Base-by-base conservation (phyloP, 2,888 invertebrate genomes). In the Xestia ashworthii region DNA sequence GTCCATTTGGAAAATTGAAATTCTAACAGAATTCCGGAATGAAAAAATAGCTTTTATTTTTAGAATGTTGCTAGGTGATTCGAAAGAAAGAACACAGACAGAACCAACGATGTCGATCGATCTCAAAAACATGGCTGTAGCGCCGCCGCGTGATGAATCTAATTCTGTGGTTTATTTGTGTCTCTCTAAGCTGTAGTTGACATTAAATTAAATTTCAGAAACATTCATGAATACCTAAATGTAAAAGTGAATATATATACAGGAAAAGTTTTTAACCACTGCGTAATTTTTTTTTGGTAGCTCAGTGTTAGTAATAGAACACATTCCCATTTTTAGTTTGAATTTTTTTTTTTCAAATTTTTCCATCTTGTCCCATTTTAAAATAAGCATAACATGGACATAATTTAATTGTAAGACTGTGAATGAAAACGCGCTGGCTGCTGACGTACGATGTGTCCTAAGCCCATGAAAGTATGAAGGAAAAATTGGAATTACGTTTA, bases 1-100 rank as follows among this genome's bases (percentile, higher is more conserved):
- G 85, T 85, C 90, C 89, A 92, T 92, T 91, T 90, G 84, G 87
- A 85, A 90, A 90, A 92, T 92, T 90, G 90, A 89, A 91, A 91
- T 87, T 88, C 84, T 82, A 84, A 72, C 71, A 69, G 84, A 89
- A 89, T 88, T 79, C 41, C 22, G 44, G 12, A 48, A 60, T 58
- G 5, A 48, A 71, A 41, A 38, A 53, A 22, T 12, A 9, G 32
- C 32, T 46, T 58, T 71, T 50, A 62, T 44, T 62, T 65, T 55
- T 70, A 32, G 1, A 71, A 65, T 65, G 41, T 78, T 78, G 38
- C 25, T 50, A 38, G 38, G 41, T 65, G n/a, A 48, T 69, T 78
- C n/a, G n/a, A 22, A 66, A 25, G 25, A 76, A 14, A 12, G 12
- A 38, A 32, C 14, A 38, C 46, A 38, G n/a, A 78, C 11, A 50